Conservation (phyloP, 2,113 vertebrate genomes). For the Albula glossodonta region DNA sequence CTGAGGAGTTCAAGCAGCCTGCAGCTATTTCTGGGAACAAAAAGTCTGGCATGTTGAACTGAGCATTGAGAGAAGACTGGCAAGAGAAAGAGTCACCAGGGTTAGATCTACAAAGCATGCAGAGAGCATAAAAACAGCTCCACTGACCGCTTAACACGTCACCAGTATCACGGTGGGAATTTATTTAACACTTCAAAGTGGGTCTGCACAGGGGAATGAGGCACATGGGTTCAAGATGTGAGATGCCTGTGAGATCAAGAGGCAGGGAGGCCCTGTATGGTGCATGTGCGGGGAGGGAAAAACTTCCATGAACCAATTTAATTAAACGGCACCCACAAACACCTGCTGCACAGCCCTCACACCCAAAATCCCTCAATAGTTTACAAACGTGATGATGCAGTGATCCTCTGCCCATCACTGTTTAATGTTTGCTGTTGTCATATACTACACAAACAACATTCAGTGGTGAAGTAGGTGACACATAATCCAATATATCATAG, state of each 20-base stretch:
- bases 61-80: not conserved
- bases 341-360: not conserved
- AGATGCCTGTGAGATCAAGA: not conserved
- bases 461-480: not conserved
- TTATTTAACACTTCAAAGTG: conserved; percentile 8
- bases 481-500: not conserved
- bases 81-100: not conserved
- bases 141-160: not conserved
- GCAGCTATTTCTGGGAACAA: not conserved
- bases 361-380: not conserved
- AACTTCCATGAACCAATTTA: not conserved
- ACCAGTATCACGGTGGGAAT: not conserved
- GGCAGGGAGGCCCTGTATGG: not conserved
- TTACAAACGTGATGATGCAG: not conserved
- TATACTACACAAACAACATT: too few relatives aligned
- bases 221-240: conserved; percentile 11
- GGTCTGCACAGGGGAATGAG: not conserved
- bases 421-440: not conserved
- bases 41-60: not conserved
- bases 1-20: not conserved
- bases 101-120: not conserved
- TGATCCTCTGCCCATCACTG: not conserved
- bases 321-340: not conserved
- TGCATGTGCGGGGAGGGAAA: not conserved
- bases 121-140: conserved; percentile 1